Percentiles rank a stretch among this genome's conserved stretches.
Evolutionary conservation across 2,888 invertebrate genomes (phyloP).

Genomic region (Mermis nigrescens): DNA sequence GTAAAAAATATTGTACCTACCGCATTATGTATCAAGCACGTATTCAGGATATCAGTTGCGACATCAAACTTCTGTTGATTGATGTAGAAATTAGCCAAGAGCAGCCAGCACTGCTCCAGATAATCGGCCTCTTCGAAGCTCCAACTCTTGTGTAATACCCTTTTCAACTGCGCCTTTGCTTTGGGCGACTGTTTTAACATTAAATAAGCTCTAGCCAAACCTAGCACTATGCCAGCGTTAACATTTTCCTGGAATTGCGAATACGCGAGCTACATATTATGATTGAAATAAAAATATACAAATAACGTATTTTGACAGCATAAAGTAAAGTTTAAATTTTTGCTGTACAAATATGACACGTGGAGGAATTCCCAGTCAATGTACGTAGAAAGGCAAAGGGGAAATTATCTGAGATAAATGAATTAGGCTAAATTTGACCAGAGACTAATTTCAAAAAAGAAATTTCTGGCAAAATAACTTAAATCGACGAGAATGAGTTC

Average conservation of each 20-base stretch:
- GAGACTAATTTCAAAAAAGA: too few relatives aligned
- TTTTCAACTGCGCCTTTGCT: constrained; percentile 75
- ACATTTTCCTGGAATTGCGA: not conserved
- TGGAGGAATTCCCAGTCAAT: constrained; percentile 19
- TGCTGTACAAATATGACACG: not conserved
- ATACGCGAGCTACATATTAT: too few relatives aligned
- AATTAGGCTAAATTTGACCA: too few relatives aligned
- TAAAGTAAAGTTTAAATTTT: not conserved
- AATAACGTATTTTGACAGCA: too few relatives aligned
- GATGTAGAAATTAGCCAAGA: constrained; percentile 72
- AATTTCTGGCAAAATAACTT: too few relatives aligned
- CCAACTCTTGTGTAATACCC: constrained; percentile 65
- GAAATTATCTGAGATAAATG: too few relatives aligned
- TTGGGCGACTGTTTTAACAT: constrained; percentile 71
- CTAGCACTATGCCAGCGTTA: constrained; percentile 62
- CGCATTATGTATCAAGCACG: constrained; percentile 37
- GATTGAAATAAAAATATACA: too few relatives aligned
- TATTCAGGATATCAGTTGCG: constrained; percentile 55
- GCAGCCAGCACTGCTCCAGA: constrained; percentile 77
- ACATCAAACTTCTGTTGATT: constrained; percentile 62
- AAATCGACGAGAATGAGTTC: too few relatives aligned
- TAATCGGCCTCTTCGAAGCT: constrained; percentile 88
- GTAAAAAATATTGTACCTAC: constrained; percentile 22
- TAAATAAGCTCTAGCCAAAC: constrained; percentile 62
- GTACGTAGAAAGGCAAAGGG: too few relatives aligned